These are phyloP conservation scores for Lasioglossum zephyrum DNA, from an alignment of 2,888 invertebrate genomes.

Conservation along the genomic window DNA sequence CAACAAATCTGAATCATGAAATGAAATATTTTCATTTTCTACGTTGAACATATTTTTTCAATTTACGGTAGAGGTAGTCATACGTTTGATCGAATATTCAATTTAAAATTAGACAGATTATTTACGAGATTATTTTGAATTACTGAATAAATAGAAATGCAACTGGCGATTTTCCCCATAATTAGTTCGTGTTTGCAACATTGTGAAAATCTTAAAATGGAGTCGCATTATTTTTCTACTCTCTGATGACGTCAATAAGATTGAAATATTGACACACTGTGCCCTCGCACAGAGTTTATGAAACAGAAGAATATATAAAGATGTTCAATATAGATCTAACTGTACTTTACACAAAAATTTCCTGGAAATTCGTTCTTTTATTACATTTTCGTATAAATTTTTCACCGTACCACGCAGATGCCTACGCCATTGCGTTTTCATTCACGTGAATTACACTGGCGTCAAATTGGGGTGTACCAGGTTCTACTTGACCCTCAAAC, in stretches of 20 bases:
- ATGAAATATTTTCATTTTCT: not conserved
- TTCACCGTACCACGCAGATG: not conserved
- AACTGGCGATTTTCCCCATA: not conserved
- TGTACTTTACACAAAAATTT: not conserved
- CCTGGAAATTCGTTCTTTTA: not conserved
- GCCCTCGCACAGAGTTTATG: not conserved
- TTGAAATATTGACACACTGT: not conserved
- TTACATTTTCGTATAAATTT: not conserved
- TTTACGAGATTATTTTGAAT: not conserved
- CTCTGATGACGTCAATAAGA: not conserved
- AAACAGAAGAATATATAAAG: not conserved
- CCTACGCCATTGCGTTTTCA: conserved; percentile 14
- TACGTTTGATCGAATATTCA: not conserved
- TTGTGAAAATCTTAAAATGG: not conserved
- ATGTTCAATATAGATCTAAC: not conserved
- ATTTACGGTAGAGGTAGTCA: not conserved
- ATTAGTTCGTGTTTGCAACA: not conserved
- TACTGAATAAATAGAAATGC: not conserved
- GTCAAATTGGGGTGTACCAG: not conserved
- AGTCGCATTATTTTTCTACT: not conserved
- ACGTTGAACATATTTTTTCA: not conserved
- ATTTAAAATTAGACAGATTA: not conserved
- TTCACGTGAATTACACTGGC: conserved; percentile 12
- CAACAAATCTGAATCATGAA: not conserved
- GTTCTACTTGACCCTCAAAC: not conserved